phyloP scores from a whole-genome alignment of 2,888 invertebrate species.

The Abrostola triplasia region DNA sequence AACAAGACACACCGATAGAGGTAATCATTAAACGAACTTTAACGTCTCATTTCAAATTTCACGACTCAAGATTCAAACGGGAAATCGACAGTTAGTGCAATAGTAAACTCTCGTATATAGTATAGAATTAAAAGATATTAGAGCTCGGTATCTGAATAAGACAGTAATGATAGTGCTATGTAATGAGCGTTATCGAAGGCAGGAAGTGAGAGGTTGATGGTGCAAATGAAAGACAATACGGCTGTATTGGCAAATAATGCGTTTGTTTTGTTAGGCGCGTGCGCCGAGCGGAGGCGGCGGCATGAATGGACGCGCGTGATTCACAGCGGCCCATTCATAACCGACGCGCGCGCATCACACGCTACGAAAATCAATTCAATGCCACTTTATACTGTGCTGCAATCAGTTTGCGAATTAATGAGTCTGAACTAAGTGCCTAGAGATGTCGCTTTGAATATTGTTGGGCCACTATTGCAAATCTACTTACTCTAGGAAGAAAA shows the following conservation, averaged over 20 bases:
- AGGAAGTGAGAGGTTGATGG: conserved; percentile 82
- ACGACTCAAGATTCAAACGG: conserved; percentile 67
- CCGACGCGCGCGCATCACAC: conserved; percentile 68
- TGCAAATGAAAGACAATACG: conserved; percentile 80
- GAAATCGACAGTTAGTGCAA: conserved; percentile 57
- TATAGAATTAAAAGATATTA: conserved; percentile 55
- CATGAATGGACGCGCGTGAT: conserved; percentile 83
- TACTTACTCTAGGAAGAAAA: too few species aligned
- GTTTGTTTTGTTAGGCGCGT: conserved; percentile 74
- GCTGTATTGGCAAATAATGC: conserved; percentile 72
- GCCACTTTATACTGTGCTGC: conserved; percentile 59
- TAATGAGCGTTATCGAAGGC: conserved; percentile 65
- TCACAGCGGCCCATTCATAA: conserved; percentile 83
- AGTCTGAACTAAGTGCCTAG: conserved; percentile 32
- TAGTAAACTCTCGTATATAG: conserved; percentile 31
- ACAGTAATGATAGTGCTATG: conserved; percentile 53
- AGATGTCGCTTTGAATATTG: conserved; percentile 14
- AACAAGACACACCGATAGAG: conserved; percentile 43
- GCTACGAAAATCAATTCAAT: conserved; percentile 66
- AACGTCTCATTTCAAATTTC: conserved; percentile 77
- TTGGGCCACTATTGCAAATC: not conserved
- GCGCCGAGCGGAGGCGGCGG: conserved; percentile 78
- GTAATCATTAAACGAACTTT: conserved; percentile 60
- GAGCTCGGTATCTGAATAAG: conserved; percentile 29
- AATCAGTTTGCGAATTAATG: conserved; percentile 55